Evolutionary conservation across 2,797 vertebrate species (phyloP), one percentile per base, ranked within the genome.

Genomic region (Tokudaia muenninki): DNA sequence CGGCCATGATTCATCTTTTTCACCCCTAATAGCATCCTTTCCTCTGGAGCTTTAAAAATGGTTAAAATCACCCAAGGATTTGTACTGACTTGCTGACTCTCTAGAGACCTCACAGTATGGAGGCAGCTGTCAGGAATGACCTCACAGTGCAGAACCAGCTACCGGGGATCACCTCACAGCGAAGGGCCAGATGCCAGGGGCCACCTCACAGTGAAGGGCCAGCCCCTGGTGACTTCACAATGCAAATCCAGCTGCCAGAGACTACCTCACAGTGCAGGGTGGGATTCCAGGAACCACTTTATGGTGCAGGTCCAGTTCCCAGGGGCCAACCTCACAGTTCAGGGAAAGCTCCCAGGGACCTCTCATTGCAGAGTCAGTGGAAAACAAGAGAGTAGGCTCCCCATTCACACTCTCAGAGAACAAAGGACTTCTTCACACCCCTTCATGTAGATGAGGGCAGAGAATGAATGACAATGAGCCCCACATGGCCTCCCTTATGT

Each of bases 381-480:
- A 75, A 74, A 41, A 75, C 3, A 3, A 29, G 17, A 47, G 41
- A 29, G 26, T 9, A 34, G 24, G 29, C 17, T 19, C 37, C 61
- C 26, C 55, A 59, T 59, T 70, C 83, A 72, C 13, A 55, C 11
- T 52, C 26, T 10, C 4, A 55, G 87, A 31, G 70, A 89, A 75
- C 5, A 59, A 5, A 61, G 21, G 19, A n/a, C 41, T 50, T 59
- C 34, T 19, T 59, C 1, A 44, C 4, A 5, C 16, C 8, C 47
- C 37, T 61, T 78, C 29, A 31, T 31, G 13, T 2, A n/a, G 17
- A n/a, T 11, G 1, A 26, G 26, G n/a, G 19, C 21, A 31, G 34
- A 37, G 5, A 12, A 10, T 7, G 31, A 26, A 9, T 24, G 2
- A 2, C 72, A 0, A 19, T 0, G 0, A 29, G 26, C 0, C 57